Base-by-base conservation (phyloP, 2,888 invertebrate genomes). In the Andricus curvator region DNA sequence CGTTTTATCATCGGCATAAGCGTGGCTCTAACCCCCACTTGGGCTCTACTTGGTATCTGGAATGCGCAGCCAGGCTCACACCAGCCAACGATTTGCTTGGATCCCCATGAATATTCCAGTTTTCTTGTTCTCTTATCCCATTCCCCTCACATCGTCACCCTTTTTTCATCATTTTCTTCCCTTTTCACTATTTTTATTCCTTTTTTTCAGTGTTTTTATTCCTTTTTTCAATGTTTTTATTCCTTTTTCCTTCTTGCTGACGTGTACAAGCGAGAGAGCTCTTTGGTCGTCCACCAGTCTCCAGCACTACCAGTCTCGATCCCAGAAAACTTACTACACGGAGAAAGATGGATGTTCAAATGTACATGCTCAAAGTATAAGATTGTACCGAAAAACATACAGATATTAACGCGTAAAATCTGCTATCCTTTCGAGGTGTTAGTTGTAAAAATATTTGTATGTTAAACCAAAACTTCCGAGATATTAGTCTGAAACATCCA, bases 11-110 rank as follows among this genome's bases (percentile, higher is more conserved):
- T 79, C 81, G 83, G 76, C 82, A 79, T 86, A 88, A 88, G 87
- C 88, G 89, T 88, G 89, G 88, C 88, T 82, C 79, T 29, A 13
- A 67, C 51, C 83, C 83, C 83, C 83, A 82, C 83, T 80, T 70
- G 62, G 70, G 81, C 82, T 65, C 74, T 82, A 82, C 84, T 84
- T 85, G 70, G 82, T 84, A 84, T 82, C 83, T 84, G 86, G 88
- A 87, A 88, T 88, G 87, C 85, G 78, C 84, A 80, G 80, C 78
- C 78, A 77, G 82, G 80, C 80, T 82, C 79, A 80, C 78, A 83
- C 80, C 79, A 80, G 74, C 83, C 83, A 82, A 82, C 84, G 78
- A 84, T 83, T 83, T 79, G 78, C 78, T 82, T 78, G 67, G 74
- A 62, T 78, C 80, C 77, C 60, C 82, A 83, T 83, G 83, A 84